Evolutionary conservation across 2,888 invertebrate genomes (phyloP).

Genomic region (Liopterus haemorrhoidalis): DNA sequence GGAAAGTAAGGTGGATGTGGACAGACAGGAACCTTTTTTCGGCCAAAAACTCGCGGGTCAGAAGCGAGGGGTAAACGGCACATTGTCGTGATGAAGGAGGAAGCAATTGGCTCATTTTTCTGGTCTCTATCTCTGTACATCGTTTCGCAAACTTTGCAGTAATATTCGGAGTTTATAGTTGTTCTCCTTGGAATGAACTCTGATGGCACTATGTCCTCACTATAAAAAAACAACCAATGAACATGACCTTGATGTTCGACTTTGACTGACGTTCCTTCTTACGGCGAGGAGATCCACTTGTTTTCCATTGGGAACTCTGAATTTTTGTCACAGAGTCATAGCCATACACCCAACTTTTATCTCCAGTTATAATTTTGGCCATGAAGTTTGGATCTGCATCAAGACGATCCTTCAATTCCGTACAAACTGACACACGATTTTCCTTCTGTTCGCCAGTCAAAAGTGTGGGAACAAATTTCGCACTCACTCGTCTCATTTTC

Average conservation of each 20-base stretch:
- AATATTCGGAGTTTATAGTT: constrained; percentile 22
- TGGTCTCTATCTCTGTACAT: too few species aligned
- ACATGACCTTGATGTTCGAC: constrained; percentile 19
- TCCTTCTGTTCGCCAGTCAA: too few species aligned
- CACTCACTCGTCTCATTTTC: too few species aligned
- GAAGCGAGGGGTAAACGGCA: too few species aligned
- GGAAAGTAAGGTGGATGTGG: too few species aligned
- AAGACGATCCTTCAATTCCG: constrained; percentile 18
- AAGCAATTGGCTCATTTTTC: too few species aligned
- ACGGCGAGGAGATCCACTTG: constrained; percentile 18
- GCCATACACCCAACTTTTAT: constrained; percentile 17
- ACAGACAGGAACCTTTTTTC: too few species aligned
- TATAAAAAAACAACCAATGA: constrained; percentile 20
- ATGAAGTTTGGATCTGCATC: constrained; percentile 18
- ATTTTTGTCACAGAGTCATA: constrained; percentile 21
- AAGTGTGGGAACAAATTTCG: too few species aligned
- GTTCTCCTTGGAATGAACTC: constrained; percentile 26
- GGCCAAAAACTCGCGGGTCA: too few species aligned
- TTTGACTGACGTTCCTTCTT: constrained; percentile 27
- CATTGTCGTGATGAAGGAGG: too few species aligned
- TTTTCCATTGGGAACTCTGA: constrained; percentile 25
- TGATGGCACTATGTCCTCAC: constrained; percentile 26
- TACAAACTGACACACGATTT: constrained; percentile 19
- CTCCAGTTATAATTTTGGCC: constrained; percentile 15
- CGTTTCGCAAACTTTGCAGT: too few species aligned